phyloP scores from a whole-genome alignment of 2,113 vertebrate species.

The Conger conger region DNA sequence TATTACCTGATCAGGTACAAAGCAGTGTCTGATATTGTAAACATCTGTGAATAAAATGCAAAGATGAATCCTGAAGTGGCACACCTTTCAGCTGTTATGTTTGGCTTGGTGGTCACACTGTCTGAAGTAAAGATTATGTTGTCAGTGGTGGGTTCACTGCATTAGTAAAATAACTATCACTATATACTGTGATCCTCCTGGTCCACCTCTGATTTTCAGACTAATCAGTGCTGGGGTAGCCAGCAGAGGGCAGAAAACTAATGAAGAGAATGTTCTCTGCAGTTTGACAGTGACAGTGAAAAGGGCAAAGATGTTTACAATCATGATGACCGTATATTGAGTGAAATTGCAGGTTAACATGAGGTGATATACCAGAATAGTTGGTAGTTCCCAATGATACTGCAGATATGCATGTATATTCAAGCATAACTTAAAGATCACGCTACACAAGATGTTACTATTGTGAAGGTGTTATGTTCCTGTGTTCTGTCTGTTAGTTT shows the following conservation, averaged over 20 bases:
- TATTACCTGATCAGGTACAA: slow-evolving; percentile 61
- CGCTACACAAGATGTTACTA: too few species aligned
- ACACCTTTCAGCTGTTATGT: background rate
- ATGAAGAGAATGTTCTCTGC: background rate
- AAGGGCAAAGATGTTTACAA: background rate
- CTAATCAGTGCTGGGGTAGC: background rate
- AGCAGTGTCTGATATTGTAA: slow-evolving; percentile 14
- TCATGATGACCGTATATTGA: background rate
- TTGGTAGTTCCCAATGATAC: background rate
- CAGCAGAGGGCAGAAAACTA: background rate
- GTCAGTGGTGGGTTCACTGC: background rate
- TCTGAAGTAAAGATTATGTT: background rate
- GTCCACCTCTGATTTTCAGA: background rate
- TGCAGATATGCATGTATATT: background rate
- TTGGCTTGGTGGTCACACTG: background rate
- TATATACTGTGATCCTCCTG: background rate
- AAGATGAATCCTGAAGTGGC: background rate
- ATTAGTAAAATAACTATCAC: background rate
- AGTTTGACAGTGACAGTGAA: background rate
- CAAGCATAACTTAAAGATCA: background rate
- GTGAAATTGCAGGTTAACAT: background rate
- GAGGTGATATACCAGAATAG: background rate
- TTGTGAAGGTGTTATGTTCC: too few species aligned
- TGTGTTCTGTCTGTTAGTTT: too few species aligned
- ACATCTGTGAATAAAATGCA: slow-evolving; percentile 18